Evolutionary conservation across 2,797 vertebrate genomes (phyloP).

Genomic region (Anguilla anguilla): DNA sequence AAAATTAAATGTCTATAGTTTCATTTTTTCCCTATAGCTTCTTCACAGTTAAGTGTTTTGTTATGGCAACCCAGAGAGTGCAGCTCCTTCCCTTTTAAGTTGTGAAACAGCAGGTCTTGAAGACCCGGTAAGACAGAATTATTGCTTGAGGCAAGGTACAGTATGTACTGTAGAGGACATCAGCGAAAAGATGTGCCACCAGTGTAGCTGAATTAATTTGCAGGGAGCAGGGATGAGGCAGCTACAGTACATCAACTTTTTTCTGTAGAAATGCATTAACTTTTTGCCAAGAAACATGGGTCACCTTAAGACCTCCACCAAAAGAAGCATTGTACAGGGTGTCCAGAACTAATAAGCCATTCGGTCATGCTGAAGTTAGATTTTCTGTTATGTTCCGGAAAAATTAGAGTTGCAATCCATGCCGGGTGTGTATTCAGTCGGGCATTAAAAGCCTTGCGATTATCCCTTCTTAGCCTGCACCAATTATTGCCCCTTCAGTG

Average conservation of each 20-base stretch:
- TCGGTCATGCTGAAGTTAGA: neutral
- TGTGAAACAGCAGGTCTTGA: neutral
- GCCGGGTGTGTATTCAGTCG: neutral
- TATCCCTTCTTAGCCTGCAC: neutral
- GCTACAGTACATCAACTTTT: neutral
- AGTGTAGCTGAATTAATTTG: neutral
- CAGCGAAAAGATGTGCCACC: neutral
- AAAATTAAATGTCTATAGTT: neutral
- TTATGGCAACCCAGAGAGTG: slow-evolving; percentile 22
- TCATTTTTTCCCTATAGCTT: neutral
- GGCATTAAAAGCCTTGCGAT: neutral
- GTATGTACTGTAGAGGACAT: neutral
- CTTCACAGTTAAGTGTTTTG: slow-evolving; percentile 11
- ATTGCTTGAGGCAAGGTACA: neutral
- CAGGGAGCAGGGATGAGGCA: neutral
- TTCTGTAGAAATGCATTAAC: neutral
- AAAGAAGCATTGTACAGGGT: neutral
- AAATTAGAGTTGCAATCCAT: neutral
- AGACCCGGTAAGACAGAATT: neutral
- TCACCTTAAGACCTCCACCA: neutral
- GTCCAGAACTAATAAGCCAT: neutral
- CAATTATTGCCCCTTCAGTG: neutral
- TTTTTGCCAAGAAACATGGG: neutral
- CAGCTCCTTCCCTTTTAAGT: neutral
- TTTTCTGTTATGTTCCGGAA: neutral